Evolutionary conservation across 2,113 vertebrate species (phyloP).

Genomic region (Pelobates fuscus): DNA sequence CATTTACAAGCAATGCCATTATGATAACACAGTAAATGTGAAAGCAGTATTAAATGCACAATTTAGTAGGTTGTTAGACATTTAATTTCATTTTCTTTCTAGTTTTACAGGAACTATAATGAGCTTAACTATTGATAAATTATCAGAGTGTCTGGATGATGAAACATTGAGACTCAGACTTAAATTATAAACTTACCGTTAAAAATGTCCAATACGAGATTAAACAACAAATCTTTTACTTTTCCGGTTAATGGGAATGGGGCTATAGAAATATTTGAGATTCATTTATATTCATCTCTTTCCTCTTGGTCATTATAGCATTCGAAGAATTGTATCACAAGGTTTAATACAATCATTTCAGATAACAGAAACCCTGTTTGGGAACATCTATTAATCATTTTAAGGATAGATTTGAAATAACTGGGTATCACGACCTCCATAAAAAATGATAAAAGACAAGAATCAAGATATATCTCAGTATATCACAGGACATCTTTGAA

Average conservation of each 20-base stretch:
- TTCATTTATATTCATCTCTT: conserved; percentile 13
- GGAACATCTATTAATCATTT: conserved; percentile 39
- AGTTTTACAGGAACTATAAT: conserved; percentile 3
- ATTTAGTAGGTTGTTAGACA: conserved; percentile 1
- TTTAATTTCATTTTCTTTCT: conserved; percentile 8
- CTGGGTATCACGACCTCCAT: conserved; percentile 27
- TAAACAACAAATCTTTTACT: background rate
- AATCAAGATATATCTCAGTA: conserved; percentile 32
- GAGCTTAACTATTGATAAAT: conserved; percentile 3
- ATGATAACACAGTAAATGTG: conserved; percentile 5
- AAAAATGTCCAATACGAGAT: background rate
- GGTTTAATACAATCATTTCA: conserved; percentile 25
- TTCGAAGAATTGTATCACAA: conserved; percentile 6
- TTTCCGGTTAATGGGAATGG: conserved; percentile 2
- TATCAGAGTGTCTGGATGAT: background rate
- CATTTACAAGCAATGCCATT: conserved; percentile 14
- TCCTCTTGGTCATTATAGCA: conserved; percentile 20
- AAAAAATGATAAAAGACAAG: conserved; percentile 22
- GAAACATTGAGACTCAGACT: background rate
- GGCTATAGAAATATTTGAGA: background rate
- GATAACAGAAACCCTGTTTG: conserved; percentile 35
- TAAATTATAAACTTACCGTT: conserved; percentile 3
- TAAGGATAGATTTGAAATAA: conserved; percentile 28
- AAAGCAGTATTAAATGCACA: background rate
- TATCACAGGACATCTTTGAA: conserved; percentile 20